Conservation (phyloP, 2,888 invertebrate genomes). For the Barypeithes pellucidus region DNA sequence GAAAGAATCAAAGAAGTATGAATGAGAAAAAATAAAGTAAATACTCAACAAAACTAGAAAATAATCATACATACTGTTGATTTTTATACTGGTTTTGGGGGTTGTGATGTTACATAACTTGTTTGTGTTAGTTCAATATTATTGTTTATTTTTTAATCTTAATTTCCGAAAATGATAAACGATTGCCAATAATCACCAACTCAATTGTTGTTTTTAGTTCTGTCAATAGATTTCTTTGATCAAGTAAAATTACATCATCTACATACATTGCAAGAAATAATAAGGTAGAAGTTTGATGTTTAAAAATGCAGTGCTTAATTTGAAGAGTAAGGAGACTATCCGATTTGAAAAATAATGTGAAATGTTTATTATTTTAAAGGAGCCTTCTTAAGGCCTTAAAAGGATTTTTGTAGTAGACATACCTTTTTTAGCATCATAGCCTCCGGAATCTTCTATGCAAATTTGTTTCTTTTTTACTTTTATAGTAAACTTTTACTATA, state of each 20-base stretch:
- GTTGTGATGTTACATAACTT: constrained; percentile 37
- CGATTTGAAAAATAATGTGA: constrained; percentile 39
- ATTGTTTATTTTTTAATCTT: constrained; percentile 17
- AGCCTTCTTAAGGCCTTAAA: constrained; percentile 48
- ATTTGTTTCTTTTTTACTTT: constrained; percentile 50
- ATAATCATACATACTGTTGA: too few relatives aligned
- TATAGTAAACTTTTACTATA: constrained; percentile 52
- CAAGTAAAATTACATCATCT: constrained; percentile 47
- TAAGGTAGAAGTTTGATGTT: constrained; percentile 30
- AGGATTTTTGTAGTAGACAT: constrained; percentile 41
- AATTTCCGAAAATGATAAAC: constrained; percentile 36
- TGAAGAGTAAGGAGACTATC: constrained; percentile 32
- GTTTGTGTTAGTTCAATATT: constrained; percentile 37
- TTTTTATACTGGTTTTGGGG: too few relatives aligned
- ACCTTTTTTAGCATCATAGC: constrained; percentile 40
- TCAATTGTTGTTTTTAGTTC: constrained; percentile 32
- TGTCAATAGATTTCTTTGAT: constrained; percentile 22
- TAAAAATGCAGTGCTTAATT: constrained; percentile 48
- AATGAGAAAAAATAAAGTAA: too few relatives aligned
- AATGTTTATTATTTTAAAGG: constrained; percentile 42
- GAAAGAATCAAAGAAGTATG: too few relatives aligned
- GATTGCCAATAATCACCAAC: constrained; percentile 24
- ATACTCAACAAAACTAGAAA: too few relatives aligned
- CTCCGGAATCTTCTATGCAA: constrained; percentile 52
- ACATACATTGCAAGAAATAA: constrained; percentile 52